A percentile compares a stretch with the other conserved stretches of the same genome.
Evolutionary conservation across 2,888 invertebrate species (phyloP).

Genomic region (Oxystoma pomonae): DNA sequence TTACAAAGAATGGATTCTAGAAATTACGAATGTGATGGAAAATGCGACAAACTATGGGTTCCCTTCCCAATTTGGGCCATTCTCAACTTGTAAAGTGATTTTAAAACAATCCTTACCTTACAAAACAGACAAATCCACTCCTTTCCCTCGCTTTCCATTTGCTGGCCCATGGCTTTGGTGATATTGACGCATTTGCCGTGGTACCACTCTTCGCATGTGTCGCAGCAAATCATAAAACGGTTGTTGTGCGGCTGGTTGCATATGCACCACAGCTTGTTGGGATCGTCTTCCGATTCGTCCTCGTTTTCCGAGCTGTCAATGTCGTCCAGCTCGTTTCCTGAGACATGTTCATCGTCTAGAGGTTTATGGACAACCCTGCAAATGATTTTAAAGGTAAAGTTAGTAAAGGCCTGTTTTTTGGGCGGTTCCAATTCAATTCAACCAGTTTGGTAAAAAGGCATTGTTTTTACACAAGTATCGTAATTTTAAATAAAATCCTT

Average conservation of each 20-base stretch:
- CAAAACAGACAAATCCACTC: conserved; percentile 91
- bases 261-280: conserved; percentile 90
- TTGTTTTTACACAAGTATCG: no score
- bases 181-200: conserved; percentile 97
- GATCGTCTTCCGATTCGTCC: conserved; percentile 79
- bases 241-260: conserved; percentile 94
- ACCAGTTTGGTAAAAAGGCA: no score
- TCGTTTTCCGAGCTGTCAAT: conserved; percentile 54
- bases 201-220: conserved; percentile 95
- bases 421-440: no score
- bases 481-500: no score
- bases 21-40: neutral
- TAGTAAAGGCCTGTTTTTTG: no score
- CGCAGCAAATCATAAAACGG: conserved; percentile 96
- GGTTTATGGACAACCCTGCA: conserved; percentile 38
- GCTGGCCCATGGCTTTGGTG: conserved; percentile 83
- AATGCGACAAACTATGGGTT: neutral
- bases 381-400: no score
- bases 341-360: conserved; percentile 45
- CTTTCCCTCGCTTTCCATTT: conserved; percentile 84
- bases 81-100: neutral
- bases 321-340: conserved; percentile 44
- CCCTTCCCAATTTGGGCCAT: neutral
- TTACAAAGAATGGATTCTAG: no score
- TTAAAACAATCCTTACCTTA: conserved; percentile 51